A percentile compares a stretch with the other conserved stretches of the same genome.
Evolutionary conservation across 2,888 invertebrate species (phyloP).

Genomic region (Macrosiphum euphorbiae): DNA sequence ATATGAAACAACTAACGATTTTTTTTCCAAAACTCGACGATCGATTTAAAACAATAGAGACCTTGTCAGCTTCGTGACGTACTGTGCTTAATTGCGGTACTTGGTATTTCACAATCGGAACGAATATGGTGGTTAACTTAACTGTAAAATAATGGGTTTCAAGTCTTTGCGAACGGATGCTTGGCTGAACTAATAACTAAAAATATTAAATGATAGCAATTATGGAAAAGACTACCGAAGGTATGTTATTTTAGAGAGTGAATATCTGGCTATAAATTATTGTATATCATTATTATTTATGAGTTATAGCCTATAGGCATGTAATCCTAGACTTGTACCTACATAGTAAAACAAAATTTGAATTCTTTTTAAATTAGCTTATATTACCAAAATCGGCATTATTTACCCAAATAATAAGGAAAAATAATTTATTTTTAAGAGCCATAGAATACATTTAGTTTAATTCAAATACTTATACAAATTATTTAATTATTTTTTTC

Average conservation of each 20-base stretch:
- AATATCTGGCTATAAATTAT: not conserved
- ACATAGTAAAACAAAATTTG: not conserved
- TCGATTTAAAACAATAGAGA: slow-evolving; percentile 44
- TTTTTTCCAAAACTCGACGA: not conserved
- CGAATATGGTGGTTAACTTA: slow-evolving; percentile 44
- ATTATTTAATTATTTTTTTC: not conserved
- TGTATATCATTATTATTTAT: not conserved
- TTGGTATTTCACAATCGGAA: slow-evolving; percentile 54
- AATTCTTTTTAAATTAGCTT: not conserved
- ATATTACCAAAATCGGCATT: not conserved
- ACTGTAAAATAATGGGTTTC: slow-evolving; percentile 52
- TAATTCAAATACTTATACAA: not conserved
- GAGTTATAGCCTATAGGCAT: not conserved
- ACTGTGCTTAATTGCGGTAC: slow-evolving; percentile 27
- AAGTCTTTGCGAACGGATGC: not conserved
- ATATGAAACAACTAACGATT: not conserved
- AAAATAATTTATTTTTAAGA: not conserved
- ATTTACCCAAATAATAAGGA: not conserved
- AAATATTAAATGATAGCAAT: slow-evolving; percentile 18
- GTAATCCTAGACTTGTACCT: not conserved
- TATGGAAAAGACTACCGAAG: not conserved
- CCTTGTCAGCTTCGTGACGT: slow-evolving; percentile 47
- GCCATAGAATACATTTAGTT: not conserved
- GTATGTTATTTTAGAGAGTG: not conserved
- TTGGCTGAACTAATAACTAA: slow-evolving; percentile 55